phyloP scores from a whole-genome alignment of 2,888 invertebrate species.

The Sesia apiformis region DNA sequence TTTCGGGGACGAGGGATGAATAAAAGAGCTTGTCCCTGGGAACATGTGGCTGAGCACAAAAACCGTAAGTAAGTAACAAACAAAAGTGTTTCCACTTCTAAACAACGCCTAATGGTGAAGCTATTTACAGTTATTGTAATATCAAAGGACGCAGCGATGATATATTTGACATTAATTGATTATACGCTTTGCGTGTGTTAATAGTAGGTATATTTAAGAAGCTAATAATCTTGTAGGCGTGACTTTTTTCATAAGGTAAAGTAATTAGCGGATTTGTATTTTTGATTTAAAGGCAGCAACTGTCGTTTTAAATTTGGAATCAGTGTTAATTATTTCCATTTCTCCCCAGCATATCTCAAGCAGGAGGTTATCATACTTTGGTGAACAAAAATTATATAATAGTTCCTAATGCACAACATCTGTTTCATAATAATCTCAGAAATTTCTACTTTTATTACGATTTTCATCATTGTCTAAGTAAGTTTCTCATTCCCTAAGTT shows the following conservation, averaged over 20 bases:
- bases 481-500: too few relatives aligned
- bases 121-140: slow-evolving; percentile 4
- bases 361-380: too few relatives aligned
- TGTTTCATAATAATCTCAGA: too few relatives aligned
- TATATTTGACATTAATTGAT: slow-evolving; percentile 27
- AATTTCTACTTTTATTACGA: too few relatives aligned
- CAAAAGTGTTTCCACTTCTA: slow-evolving; percentile 22
- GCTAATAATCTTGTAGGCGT: neutral
- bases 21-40: slow-evolving; percentile 31
- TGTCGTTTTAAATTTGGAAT: too few relatives aligned
- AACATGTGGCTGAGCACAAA: slow-evolving; percentile 47
- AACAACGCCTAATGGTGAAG: neutral
- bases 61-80: slow-evolving; percentile 37
- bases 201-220: neutral
- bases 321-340: too few relatives aligned
- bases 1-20: slow-evolving; percentile 24
- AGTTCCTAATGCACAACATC: too few relatives aligned
- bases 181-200: slow-evolving; percentile 2
- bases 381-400: too few relatives aligned
- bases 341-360: too few relatives aligned
- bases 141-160: slow-evolving; percentile 11
- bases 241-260: neutral
- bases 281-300: neutral
- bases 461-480: too few relatives aligned
- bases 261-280: neutral